Evolutionary conservation across 2,797 vertebrate species (phyloP).

Genomic region (Enteromius treurensis): DNA sequence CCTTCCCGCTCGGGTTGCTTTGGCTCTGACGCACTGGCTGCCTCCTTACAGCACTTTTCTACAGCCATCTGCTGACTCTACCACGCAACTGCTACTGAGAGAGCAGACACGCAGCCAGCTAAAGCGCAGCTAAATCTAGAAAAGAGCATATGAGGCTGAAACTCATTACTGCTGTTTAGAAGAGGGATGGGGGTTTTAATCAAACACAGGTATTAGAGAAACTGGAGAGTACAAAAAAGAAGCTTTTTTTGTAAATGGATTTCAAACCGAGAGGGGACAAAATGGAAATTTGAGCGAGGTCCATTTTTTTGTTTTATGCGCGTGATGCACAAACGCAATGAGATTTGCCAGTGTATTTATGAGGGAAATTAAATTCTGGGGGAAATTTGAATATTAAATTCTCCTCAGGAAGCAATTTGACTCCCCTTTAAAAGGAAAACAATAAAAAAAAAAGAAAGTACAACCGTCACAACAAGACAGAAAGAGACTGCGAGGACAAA

Average conservation of each 20-base stretch:
- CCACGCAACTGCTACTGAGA: constrained; percentile 73
- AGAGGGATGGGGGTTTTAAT: constrained; percentile 33
- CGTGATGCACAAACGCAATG: constrained; percentile 26
- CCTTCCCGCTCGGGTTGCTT: constrained; percentile 72
- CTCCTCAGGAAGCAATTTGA: constrained; percentile 28
- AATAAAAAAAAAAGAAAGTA: constrained; percentile 19
- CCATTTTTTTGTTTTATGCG: constrained; percentile 19
- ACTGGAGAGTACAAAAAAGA: not conserved
- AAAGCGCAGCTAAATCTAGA: constrained; percentile 33
- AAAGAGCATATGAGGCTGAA: constrained; percentile 31
- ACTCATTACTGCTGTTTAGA: constrained; percentile 41
- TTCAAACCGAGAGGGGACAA: constrained; percentile 25
- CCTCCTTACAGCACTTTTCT: constrained; percentile 79
- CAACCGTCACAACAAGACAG: not conserved
- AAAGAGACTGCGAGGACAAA: constrained; percentile 1
- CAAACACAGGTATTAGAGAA: constrained; percentile 39
- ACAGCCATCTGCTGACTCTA: constrained; percentile 86
- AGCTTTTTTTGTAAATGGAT: constrained; percentile 2
- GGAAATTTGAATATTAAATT: constrained; percentile 30
- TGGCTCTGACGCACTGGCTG: constrained; percentile 65
- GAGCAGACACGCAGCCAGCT: constrained; percentile 38
- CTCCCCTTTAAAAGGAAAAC: constrained; percentile 30
- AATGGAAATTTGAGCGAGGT: constrained; percentile 27
- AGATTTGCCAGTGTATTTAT: constrained; percentile 40
- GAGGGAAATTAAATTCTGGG: constrained; percentile 30